Percentiles rank a stretch among this genome's conserved stretches.
Evolutionary conservation across 2,797 vertebrate species (phyloP).

Genomic region (Hydrolagus colliei): DNA sequence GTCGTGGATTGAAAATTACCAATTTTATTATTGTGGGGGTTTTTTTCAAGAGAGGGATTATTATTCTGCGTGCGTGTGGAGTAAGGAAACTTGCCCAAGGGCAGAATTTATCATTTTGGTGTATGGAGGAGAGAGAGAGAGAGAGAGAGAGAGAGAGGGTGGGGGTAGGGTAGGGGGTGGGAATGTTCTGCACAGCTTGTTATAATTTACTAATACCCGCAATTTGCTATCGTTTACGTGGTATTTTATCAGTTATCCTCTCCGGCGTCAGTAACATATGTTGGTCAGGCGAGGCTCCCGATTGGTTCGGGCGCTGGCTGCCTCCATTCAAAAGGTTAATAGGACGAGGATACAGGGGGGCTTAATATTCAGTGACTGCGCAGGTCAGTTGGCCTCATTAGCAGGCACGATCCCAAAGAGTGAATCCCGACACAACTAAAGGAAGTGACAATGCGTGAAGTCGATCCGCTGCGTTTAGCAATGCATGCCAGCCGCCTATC

Average conservation of each 20-base stretch:
- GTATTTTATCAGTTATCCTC: not conserved
- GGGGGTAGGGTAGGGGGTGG: not conserved
- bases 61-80: too few species aligned
- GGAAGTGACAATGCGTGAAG: slow-evolving; percentile 15
- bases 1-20: too few species aligned
- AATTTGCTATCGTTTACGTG: not conserved
- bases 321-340: slow-evolving; percentile 61
- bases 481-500: not conserved
- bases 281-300: slow-evolving; percentile 36
- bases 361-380: slow-evolving; percentile 8
- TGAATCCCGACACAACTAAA: slow-evolving; percentile 20
- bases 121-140: too few species aligned
- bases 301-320: slow-evolving; percentile 55
- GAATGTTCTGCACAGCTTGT: not conserved
- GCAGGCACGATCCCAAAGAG: not conserved
- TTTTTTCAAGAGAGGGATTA: too few species aligned
- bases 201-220: not conserved
- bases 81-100: not conserved
- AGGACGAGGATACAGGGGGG: slow-evolving; percentile 48
- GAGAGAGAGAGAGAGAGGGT: not conserved
- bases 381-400: not conserved
- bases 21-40: too few species aligned
- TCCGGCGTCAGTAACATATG: slow-evolving; percentile 44
- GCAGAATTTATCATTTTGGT: not conserved
- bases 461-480: not conserved